Base-by-base conservation (phyloP, 2,797 vertebrate species). In the Sarcophilus harrisii region DNA sequence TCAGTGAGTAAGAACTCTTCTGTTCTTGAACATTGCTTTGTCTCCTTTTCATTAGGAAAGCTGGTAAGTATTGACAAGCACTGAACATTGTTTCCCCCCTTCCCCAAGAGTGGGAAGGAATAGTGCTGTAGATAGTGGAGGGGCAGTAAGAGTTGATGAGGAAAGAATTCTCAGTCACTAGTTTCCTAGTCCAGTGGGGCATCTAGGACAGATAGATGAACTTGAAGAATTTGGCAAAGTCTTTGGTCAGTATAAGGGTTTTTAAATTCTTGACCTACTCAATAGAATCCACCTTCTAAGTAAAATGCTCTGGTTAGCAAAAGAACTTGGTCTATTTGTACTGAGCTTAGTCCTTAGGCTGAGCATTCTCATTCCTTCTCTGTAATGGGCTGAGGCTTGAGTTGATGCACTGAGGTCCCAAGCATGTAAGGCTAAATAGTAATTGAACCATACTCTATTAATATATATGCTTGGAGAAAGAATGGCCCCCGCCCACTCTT, bases 121-220 rank as follows among this genome's bases (percentile, higher is more conserved):
- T 54, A 29, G 14, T 28, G n/a, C 54, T 90, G 45, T 52, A 81
- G 18, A 62, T 59, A 1, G 11, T 9, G 32, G 24, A 21, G 90
- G 62, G 32, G 73, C 10, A 1, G 54, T 45, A 27, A 32, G 29
- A 30, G 21, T 29, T 49, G 5, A 59, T 0, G 0, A 38, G 81
- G 95, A 90, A 58, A 32, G 66, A 59, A 32, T 90, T 93, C 94
- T 96, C 58, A 73, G 1, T 21, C n/a, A 45, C 18, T 8, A 45
- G 6, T 1, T 18, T 45, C 16, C 18, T 6, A 45, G n/a, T 81
- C 16, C n/a, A 45, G 5, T 81, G n/a, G n/a, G n/a, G 38, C 2
- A 38, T 81, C 6, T n/a, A 24, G 66, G 6, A 81, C 18, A 81
- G 18, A 45, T 45, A 81, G n/a, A 18, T 81, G 18, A 73, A 73